Evolutionary conservation across 92 coral and sea anemone genomes (phyloP).

Genomic region (Hydrozoanthus gracilis): DNA sequence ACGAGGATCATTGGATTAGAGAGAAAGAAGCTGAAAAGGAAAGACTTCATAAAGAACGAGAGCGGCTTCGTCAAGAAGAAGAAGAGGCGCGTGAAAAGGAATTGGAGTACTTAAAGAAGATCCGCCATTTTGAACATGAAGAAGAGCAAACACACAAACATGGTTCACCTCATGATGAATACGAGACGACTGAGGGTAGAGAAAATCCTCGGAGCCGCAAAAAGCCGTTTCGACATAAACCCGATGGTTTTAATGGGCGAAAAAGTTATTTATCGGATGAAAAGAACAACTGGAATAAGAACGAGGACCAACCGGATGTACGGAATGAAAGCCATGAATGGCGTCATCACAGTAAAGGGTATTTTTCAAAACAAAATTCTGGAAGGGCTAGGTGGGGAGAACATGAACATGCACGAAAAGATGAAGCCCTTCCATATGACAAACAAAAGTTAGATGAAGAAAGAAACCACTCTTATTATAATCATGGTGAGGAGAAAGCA

Average conservation of each 20-base stretch:
- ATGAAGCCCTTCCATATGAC: neutral
- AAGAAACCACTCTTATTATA: neutral
- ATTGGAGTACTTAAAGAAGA: constrained; percentile 35
- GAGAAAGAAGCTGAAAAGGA: constrained; percentile 24
- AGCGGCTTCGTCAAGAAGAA: constrained; percentile 27
- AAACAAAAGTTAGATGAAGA: neutral
- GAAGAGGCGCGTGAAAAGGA: constrained; percentile 39
- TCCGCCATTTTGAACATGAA: constrained; percentile 32
- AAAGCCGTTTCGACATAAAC: neutral
- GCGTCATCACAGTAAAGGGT: neutral
- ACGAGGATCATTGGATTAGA: constrained; percentile 3
- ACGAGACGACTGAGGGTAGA: neutral
- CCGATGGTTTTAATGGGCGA: neutral
- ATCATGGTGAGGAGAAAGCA: neutral
- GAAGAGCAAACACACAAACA: neutral
- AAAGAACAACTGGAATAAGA: neutral
- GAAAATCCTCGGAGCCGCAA: neutral
- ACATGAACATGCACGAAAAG: neutral
- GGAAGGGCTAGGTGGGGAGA: constrained; percentile 4
- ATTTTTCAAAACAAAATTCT: neutral
- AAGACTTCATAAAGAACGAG: constrained; percentile 24
- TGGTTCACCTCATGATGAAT: neutral
- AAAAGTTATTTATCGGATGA: neutral
- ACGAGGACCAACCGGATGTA: neutral
- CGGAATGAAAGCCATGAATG: neutral